Evolutionary conservation across 1,140 invertebrate species (phyloP).

Genomic region (Maconellicoccus hirsutus): DNA sequence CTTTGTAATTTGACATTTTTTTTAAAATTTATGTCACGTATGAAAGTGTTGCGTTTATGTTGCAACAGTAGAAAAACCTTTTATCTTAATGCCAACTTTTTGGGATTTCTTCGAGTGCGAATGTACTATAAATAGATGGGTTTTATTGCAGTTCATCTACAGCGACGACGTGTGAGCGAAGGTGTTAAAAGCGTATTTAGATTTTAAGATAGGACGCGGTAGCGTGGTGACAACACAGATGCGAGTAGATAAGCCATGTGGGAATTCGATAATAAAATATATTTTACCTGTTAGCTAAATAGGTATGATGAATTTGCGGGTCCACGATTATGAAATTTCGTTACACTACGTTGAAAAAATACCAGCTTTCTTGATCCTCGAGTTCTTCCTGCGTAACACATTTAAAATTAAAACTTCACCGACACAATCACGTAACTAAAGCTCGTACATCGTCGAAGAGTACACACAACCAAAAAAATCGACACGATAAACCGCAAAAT

Average conservation of each 20-base stretch:
- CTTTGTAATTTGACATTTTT: conserved; percentile 3
- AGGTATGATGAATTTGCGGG: conserved; percentile 14
- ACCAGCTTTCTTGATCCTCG: background rate
- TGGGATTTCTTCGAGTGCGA: background rate
- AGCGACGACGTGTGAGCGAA: background rate
- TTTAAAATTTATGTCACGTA: background rate
- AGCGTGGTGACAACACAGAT: background rate
- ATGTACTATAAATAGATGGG: background rate
- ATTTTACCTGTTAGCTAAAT: conserved; percentile 17
- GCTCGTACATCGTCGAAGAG: background rate
- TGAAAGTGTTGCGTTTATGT: background rate
- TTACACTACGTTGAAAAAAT: background rate
- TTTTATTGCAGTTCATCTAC: background rate
- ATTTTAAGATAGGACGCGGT: background rate
- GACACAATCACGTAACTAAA: background rate
- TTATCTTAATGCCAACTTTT: background rate
- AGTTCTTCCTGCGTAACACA: background rate
- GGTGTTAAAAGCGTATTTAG: background rate
- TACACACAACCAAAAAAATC: too few relatives aligned
- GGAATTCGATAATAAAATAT: background rate
- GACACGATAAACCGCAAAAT: background rate
- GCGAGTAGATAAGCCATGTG: background rate
- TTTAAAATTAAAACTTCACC: background rate
- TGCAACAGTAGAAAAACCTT: background rate
- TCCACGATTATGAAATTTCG: conserved; percentile 11